Evolutionary conservation across 2,113 vertebrate species (phyloP).

Genomic region (Pomatostomus ruficeps): DNA sequence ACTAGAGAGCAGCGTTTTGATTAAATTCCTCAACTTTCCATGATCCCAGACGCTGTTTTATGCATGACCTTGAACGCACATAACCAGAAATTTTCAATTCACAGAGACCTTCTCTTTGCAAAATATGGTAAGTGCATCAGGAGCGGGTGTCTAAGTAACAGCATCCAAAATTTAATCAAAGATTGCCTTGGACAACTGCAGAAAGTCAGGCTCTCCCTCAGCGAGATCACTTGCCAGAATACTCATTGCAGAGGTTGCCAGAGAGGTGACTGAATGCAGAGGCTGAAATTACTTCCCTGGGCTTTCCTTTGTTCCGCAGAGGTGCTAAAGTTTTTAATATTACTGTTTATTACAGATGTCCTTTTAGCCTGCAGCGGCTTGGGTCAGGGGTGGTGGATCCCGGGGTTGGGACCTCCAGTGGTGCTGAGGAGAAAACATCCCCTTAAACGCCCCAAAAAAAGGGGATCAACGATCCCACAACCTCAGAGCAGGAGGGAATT

Average conservation of each 20-base stretch:
- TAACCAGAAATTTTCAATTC: conserved; percentile 59
- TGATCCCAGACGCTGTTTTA: conserved; percentile 35
- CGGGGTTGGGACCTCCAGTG: neutral
- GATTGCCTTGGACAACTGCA: conserved; percentile 42
- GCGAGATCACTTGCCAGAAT: conserved; percentile 18
- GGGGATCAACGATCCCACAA: neutral
- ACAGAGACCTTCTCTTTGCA: conserved; percentile 45
- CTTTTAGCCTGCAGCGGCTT: accelerated
- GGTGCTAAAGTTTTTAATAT: conserved; percentile 11
- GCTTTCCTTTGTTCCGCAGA: conserved; percentile 10
- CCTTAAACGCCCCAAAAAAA: neutral
- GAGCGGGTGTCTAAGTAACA: conserved; percentile 32
- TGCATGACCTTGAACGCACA: conserved; percentile 60
- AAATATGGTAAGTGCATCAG: conserved; percentile 56
- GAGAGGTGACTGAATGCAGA: conserved; percentile 35
- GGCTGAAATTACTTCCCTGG: conserved; percentile 40
- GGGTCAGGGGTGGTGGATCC: neutral
- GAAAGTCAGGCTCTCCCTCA: conserved; percentile 36
- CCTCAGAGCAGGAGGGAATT: neutral
- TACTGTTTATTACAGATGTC: neutral
- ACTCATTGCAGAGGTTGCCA: conserved; percentile 46
- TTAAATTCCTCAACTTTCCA: conserved; percentile 51
- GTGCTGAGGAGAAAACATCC: neutral
- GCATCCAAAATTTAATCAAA: conserved; percentile 54
- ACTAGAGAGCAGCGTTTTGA: conserved; percentile 41